Evolutionary conservation across 1,140 invertebrate genomes (phyloP).

Genomic region (Pygmarrhopalites habei): DNA sequence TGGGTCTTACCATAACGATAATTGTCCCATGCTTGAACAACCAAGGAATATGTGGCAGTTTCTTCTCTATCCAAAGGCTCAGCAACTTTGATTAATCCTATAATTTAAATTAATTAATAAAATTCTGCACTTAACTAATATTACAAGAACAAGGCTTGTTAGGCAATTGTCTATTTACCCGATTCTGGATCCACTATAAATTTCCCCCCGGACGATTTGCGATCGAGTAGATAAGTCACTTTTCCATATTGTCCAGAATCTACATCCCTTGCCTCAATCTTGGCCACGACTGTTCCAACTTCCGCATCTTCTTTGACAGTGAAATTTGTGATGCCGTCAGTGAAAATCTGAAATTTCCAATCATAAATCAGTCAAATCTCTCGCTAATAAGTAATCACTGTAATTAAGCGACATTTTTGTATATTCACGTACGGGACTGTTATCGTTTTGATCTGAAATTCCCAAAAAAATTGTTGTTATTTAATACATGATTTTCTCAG

Average conservation of each 20-base stretch:
- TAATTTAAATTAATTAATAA: too few relatives aligned
- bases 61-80: slow-evolving; percentile 76
- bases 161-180: too few relatives aligned
- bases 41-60: slow-evolving; percentile 64
- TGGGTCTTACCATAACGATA: slow-evolving; percentile 91
- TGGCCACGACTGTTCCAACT: slow-evolving; percentile 62
- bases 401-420: neutral
- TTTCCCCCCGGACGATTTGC: slow-evolving; percentile 73
- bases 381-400: neutral
- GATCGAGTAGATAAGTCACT: slow-evolving; percentile 80
- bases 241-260: slow-evolving; percentile 84
- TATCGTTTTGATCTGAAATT: too few relatives aligned
- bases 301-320: slow-evolving; percentile 67
- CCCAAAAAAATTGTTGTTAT: neutral
- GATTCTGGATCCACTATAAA: slow-evolving; percentile 79
- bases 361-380: neutral
- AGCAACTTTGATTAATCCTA: slow-evolving; percentile 52
- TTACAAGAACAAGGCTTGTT: slow-evolving; percentile 47
- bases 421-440: neutral
- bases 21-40: slow-evolving; percentile 90
- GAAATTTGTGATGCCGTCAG: slow-evolving; percentile 60
- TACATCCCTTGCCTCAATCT: slow-evolving; percentile 69
- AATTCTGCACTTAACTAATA: neutral
- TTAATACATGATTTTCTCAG: neutral
- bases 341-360: slow-evolving; percentile 54